These are phyloP conservation scores for Anguilla megastoma DNA, from an alignment of 2,797 vertebrate genomes.

Conservation along the genomic window DNA sequence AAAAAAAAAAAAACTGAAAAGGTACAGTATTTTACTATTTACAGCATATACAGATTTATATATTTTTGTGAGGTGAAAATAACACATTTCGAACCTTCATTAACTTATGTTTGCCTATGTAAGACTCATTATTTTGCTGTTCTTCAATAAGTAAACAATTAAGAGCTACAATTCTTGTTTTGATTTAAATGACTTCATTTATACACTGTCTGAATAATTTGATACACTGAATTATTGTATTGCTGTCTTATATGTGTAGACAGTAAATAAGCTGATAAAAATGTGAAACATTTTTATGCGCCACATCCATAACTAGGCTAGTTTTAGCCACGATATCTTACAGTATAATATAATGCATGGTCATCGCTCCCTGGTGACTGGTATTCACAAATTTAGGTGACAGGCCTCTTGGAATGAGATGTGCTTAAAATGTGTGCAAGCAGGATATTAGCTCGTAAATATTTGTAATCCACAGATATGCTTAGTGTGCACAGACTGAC, in stretches of 20 bases:
- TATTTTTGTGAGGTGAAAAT: background rate
- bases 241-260: background rate
- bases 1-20: background rate
- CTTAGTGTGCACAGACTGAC: constrained; percentile 27
- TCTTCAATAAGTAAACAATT: background rate
- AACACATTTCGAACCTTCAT: background rate
- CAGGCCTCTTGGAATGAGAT: constrained; percentile 36
- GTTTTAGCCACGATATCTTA: background rate
- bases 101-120: background rate
- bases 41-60: background rate
- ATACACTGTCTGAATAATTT: background rate
- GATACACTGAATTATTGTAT: background rate
- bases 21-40: background rate
- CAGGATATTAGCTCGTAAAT: constrained; percentile 41
- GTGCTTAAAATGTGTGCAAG: constrained; percentile 43
- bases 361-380: constrained; percentile 39
- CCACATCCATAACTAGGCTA: background rate
- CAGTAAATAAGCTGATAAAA: background rate
- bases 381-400: constrained; percentile 45
- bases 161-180: background rate
- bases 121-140: background rate
- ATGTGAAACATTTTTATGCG: background rate
- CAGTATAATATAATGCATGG: constrained; percentile 47
- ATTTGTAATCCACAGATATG: constrained; percentile 46
- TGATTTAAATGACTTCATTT: background rate